Percentiles rank a stretch among this genome's conserved stretches.
Conservation (phyloP, 2,888 invertebrate species). For the Drosophila tanythrix region DNA sequence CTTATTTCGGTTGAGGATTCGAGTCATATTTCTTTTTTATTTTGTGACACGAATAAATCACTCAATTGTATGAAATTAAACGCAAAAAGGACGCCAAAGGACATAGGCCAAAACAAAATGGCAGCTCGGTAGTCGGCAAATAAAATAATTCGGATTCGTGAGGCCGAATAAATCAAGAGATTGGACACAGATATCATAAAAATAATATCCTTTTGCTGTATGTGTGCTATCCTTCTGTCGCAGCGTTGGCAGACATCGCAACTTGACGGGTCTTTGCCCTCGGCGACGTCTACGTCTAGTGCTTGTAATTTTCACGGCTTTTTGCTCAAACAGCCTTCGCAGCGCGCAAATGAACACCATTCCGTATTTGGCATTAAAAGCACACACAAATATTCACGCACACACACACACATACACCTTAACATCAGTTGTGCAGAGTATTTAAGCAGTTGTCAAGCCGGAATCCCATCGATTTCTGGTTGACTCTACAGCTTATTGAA, state of each 20-base stretch:
- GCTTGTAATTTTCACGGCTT: slow-evolving; percentile 1
- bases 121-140: slow-evolving; percentile 62
- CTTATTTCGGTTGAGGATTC: slow-evolving; percentile 69
- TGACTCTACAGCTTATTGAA: background rate
- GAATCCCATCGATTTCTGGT: background rate
- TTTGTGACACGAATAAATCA: slow-evolving; percentile 84
- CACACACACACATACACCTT: slow-evolving; percentile 4
- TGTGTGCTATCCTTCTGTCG: slow-evolving; percentile 45
- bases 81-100: slow-evolving; percentile 65
- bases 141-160: slow-evolving; percentile 83
- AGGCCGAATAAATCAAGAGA: slow-evolving; percentile 84
- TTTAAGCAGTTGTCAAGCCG: slow-evolving; percentile 45
- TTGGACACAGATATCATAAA: slow-evolving; percentile 85
- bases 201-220: slow-evolving; percentile 80
- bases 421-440: slow-evolving; percentile 36
- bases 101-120: slow-evolving; percentile 69
- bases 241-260: slow-evolving; percentile 42
- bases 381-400: slow-evolving; percentile 10
- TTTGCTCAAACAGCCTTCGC: slow-evolving; percentile 18
- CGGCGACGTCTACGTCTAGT: background rate
- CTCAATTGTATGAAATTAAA: slow-evolving; percentile 83
- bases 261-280: slow-evolving; percentile 53
- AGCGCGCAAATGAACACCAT: slow-evolving; percentile 62
- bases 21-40: slow-evolving; percentile 83
- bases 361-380: slow-evolving; percentile 39